Percentiles rank a stretch among this genome's conserved stretches.
phyloP scores from a whole-genome alignment of 2,797 vertebrate genomes.

The Gymnopithys bicolor region DNA sequence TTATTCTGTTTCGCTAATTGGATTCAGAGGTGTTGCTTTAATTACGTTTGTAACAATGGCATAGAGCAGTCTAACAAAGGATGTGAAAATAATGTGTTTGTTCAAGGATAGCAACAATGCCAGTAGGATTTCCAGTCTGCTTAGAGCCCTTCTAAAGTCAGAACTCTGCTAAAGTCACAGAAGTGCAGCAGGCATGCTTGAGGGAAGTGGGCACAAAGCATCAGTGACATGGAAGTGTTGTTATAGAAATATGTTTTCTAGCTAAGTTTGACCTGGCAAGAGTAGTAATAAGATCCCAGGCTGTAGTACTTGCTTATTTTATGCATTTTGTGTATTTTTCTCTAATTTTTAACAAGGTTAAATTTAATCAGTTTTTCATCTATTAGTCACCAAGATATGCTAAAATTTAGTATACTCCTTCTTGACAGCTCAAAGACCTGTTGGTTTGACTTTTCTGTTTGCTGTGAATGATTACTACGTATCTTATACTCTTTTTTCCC shows the following conservation, averaged over 20 bases:
- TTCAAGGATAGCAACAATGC: not conserved
- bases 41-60: not conserved
- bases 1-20: not conserved
- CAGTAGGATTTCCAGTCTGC: not conserved
- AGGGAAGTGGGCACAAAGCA: not conserved
- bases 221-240: not conserved
- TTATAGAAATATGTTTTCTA: not conserved
- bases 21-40: not conserved
- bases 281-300: not conserved
- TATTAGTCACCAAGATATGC: not conserved
- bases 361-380: not conserved
- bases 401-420: not conserved
- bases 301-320: not conserved
- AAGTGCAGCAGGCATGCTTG: not conserved
- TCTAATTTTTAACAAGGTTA: not conserved
- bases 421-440: not conserved
- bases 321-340: not conserved
- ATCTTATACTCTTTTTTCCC: not conserved
- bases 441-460: conserved; percentile 12
- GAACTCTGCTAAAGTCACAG: not conserved
- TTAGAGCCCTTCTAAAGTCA: not conserved
- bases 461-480: conserved; percentile 9
- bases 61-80: not conserved
- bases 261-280: not conserved
- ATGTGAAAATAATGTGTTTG: not conserved